Evolutionary conservation across 2,797 vertebrate genomes (phyloP).

Genomic region (Spinus olivaceus): DNA sequence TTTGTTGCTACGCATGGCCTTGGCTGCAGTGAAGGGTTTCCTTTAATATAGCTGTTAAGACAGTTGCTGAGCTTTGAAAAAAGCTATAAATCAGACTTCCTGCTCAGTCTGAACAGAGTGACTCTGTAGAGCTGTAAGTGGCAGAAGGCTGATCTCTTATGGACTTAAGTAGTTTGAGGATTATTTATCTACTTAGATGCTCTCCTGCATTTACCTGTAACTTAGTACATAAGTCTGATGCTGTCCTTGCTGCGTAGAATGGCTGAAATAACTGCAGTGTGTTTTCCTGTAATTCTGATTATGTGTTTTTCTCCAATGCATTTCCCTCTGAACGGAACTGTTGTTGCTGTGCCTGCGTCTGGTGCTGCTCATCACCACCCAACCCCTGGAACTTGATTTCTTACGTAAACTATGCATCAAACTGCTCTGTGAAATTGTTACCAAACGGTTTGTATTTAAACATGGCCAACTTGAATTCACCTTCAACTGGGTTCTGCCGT

Average conservation of each 20-base stretch:
- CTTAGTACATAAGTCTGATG: not conserved
- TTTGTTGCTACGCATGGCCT: not conserved
- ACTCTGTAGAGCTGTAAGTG: not conserved
- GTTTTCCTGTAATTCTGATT: constrained; percentile 94
- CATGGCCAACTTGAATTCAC: constrained; percentile 56
- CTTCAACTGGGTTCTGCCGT: constrained; percentile 73
- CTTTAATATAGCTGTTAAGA: not conserved
- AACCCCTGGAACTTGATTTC: constrained; percentile 75
- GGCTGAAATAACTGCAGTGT: not conserved
- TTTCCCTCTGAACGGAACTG: constrained; percentile 85
- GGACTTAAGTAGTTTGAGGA: not conserved
- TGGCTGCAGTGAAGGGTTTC: not conserved
- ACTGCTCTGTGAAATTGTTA: constrained; percentile 77
- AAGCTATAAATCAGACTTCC: not conserved
- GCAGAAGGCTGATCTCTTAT: not conserved
- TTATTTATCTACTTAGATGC: not conserved
- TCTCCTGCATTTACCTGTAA: not conserved
- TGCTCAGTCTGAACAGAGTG: not conserved
- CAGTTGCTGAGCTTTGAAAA: not conserved
- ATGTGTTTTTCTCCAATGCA: constrained; percentile 88
- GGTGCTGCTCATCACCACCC: constrained; percentile 80
- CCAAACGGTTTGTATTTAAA: constrained; percentile 83
- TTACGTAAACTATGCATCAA: constrained; percentile 75
- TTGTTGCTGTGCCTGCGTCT: constrained; percentile 82
- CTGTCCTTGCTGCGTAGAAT: not conserved